phyloP scores from a whole-genome alignment of 1,140 invertebrate species.

The Procambarus virginalis region DNA sequence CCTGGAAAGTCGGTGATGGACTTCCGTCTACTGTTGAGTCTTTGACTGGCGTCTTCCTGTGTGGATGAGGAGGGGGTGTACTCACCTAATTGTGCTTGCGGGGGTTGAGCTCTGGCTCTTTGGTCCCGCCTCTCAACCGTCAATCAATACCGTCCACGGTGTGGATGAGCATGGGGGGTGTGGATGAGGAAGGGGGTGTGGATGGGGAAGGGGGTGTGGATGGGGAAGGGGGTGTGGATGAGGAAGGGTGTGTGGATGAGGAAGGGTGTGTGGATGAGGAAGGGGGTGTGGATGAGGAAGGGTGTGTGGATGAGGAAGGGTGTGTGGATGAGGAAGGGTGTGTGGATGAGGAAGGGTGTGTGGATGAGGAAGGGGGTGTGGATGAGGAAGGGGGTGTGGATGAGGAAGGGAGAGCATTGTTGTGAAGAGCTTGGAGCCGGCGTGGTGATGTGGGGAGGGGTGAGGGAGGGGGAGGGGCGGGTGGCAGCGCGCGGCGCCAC shows the following conservation, averaged over 20 bases:
- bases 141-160: too few species aligned
- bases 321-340: not conserved
- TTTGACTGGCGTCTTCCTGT: too few species aligned
- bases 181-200: not conserved
- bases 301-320: not conserved
- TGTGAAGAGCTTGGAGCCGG: not conserved
- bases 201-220: not conserved
- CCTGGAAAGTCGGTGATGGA: too few species aligned
- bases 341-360: not conserved
- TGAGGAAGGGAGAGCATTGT: not conserved
- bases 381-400: not conserved
- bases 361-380: not conserved
- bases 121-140: too few species aligned
- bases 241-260: not conserved
- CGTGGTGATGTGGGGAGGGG: not conserved
- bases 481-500: conserved; percentile 2
- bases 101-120: too few species aligned
- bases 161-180: too few species aligned
- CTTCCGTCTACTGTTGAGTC: too few species aligned
- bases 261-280: not conserved
- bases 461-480: conserved; percentile 1
- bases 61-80: too few species aligned
- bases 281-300: not conserved
- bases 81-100: too few species aligned
- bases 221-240: not conserved